Evolutionary conservation across 2,113 vertebrate species (phyloP).

Genomic region (Pyrgilauda ruficollis): DNA sequence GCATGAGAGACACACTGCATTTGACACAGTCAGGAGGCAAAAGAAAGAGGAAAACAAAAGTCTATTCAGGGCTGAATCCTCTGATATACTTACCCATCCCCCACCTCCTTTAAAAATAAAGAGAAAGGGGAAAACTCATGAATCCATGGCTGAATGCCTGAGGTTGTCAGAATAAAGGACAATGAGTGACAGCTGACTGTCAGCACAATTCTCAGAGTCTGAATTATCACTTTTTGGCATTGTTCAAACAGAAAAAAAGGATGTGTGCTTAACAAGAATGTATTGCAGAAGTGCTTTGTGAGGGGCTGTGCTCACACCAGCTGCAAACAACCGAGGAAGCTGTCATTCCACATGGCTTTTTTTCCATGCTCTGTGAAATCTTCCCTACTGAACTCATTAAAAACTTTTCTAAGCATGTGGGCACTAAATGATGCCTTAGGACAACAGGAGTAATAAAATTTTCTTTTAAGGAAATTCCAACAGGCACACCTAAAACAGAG

Average conservation of each 20-base stretch:
- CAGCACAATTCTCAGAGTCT: constrained; percentile 69
- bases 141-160: constrained; percentile 78
- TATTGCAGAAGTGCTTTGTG: constrained; percentile 30
- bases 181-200: constrained; percentile 86
- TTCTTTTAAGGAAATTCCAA: not conserved
- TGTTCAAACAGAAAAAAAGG: constrained; percentile 61
- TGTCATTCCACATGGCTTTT: constrained; percentile 8
- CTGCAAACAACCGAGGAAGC: not conserved
- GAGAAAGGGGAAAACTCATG: constrained; percentile 69
- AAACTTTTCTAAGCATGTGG: constrained; percentile 16
- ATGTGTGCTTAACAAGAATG: constrained; percentile 42
- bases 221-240: constrained; percentile 74
- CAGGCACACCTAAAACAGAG: not conserved
- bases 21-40: constrained; percentile 90
- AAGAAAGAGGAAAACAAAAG: constrained; percentile 95
- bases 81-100: constrained; percentile 83
- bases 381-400: constrained; percentile 55
- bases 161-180: constrained; percentile 79
- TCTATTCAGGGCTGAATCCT: constrained; percentile 87
- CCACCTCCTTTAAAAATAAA: constrained; percentile 79
- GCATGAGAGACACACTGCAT: constrained; percentile 84
- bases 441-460: not conserved
- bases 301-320: not conserved
- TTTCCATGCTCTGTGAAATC: constrained; percentile 30
- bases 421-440: constrained; percentile 16